A percentile compares a stretch with the other conserved stretches of the same genome.
phyloP scores from a whole-genome alignment of 2,888 invertebrate species.

The Heliothis peltigera region DNA sequence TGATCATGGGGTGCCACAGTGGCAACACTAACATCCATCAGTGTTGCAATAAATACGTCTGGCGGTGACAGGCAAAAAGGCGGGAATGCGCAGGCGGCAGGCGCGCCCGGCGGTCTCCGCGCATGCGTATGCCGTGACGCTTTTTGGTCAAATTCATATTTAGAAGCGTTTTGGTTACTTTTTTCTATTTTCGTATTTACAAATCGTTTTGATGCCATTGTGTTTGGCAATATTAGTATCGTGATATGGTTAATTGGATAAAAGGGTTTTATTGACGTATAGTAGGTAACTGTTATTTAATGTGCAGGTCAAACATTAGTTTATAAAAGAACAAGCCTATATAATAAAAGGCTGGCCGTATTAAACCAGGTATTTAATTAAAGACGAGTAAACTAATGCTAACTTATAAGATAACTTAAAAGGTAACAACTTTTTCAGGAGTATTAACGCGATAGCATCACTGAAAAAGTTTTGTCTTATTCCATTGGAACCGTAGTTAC shows the following conservation, averaged over 20 bases:
- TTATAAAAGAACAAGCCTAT: neutral
- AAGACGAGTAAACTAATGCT: neutral
- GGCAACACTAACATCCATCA: constrained; percentile 54
- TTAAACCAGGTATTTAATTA: too few relatives aligned
- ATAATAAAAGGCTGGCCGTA: too few relatives aligned
- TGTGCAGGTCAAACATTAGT: neutral
- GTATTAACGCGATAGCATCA: neutral
- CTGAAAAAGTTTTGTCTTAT: constrained; percentile 10
- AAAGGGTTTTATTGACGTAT: neutral
- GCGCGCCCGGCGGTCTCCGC: constrained; percentile 83
- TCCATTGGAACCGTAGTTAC: constrained; percentile 21
- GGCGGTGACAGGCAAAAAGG: constrained; percentile 81
- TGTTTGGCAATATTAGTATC: constrained; percentile 23
- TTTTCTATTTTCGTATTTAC: constrained; percentile 55
- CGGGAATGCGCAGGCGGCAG: constrained; percentile 75
- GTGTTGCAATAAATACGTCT: constrained; percentile 86
- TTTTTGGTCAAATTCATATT: constrained; percentile 82
- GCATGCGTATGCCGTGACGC: constrained; percentile 73
- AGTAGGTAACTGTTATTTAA: neutral
- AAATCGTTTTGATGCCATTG: constrained; percentile 54
- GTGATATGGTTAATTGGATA: neutral
- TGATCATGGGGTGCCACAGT: constrained; percentile 5
- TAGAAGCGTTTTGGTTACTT: constrained; percentile 68
- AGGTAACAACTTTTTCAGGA: constrained; percentile 8
- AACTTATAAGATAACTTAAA: neutral